A percentile compares a stretch with the other conserved stretches of the same genome.
Evolutionary conservation across 2,888 invertebrate species (phyloP).

Genomic region (Heteropelma amictum): DNA sequence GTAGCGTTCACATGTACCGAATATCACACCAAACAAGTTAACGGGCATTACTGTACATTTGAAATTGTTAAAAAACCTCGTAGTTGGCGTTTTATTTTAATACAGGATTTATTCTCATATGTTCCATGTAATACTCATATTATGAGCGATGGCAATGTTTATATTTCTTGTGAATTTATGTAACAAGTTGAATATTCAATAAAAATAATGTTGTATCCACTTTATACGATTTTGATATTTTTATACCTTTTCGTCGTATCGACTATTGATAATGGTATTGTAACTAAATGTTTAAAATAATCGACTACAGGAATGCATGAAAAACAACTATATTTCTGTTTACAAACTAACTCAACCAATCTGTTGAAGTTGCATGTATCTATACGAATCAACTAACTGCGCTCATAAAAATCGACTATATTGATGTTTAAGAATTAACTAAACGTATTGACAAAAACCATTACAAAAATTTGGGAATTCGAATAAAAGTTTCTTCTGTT

Average conservation of each 20-base stretch:
- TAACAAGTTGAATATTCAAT: conserved; percentile 3
- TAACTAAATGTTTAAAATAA: conserved; percentile 7
- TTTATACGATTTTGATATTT: background rate
- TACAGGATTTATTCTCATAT: conserved; percentile 4
- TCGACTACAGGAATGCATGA: background rate
- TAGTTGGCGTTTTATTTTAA: background rate
- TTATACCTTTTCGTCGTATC: background rate
- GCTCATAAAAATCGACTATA: conserved; percentile 2
- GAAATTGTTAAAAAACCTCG: conserved; percentile 9
- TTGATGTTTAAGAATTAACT: background rate
- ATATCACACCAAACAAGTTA: background rate
- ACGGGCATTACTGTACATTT: conserved; percentile 16
- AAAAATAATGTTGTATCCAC: conserved; percentile 9
- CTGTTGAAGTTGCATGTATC: background rate
- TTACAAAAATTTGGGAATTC: background rate
- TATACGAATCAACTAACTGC: background rate
- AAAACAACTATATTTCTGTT: background rate
- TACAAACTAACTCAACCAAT: background rate
- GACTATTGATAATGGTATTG: background rate
- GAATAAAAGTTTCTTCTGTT: conserved; percentile 3
- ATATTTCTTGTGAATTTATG: conserved; percentile 9
- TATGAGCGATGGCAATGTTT: conserved; percentile 22
- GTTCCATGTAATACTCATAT: conserved; percentile 6
- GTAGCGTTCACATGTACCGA: conserved; percentile 14
- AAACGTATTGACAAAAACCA: background rate